Evolutionary conservation across 2,113 vertebrate species (phyloP).

Genomic region (Mormoops blainvillei): DNA sequence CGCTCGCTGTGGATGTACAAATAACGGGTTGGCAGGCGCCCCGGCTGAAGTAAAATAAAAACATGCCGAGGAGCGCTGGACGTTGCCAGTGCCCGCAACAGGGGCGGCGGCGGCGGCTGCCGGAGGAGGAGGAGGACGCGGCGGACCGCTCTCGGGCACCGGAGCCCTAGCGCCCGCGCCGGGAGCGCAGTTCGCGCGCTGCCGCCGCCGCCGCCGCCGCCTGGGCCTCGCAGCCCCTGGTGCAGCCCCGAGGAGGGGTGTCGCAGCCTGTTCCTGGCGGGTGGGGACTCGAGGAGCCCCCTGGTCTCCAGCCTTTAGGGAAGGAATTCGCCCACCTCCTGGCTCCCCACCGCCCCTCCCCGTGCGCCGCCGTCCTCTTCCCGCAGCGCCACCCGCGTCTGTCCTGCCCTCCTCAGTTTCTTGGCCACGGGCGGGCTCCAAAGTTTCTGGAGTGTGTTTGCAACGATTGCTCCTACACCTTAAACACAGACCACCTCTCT

Average conservation of each 20-base stretch:
- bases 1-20: constrained; percentile 41
- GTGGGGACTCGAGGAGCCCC: background rate
- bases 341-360: background rate
- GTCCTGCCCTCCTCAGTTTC: background rate
- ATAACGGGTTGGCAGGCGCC: constrained; percentile 27
- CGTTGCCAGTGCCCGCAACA: background rate
- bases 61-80: constrained; percentile 19
- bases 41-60: background rate
- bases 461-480: background rate
- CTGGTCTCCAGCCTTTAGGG: background rate
- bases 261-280: background rate
- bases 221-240: background rate
- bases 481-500: background rate
- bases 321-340: background rate
- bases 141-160: background rate
- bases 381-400: background rate
- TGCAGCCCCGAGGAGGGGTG: background rate
- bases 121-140: background rate
- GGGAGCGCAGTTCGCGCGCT: background rate
- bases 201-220: background rate
- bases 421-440: constrained; percentile 16
- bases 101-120: background rate
- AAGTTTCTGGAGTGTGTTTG: constrained; percentile 43
- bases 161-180: background rate
- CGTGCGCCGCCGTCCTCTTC: background rate